Conservation (phyloP, 1,140 invertebrate species). For the Drosophila varians region DNA sequence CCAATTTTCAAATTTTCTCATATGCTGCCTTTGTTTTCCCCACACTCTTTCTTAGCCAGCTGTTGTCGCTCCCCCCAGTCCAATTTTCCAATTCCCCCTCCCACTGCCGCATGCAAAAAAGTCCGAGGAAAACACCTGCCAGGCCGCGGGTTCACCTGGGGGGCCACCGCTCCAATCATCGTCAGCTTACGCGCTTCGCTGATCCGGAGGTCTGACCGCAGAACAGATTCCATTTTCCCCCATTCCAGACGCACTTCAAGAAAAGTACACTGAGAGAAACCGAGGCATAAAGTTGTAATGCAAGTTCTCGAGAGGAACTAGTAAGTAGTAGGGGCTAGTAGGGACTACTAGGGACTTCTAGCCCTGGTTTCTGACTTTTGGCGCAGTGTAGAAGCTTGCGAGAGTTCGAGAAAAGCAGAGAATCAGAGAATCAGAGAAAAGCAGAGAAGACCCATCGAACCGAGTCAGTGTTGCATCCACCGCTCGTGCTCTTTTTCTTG, state of each 20-base stretch:
- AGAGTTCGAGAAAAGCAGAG: slow-evolving; percentile 2
- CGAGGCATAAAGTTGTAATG: too few relatives aligned
- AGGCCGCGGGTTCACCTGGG: neutral
- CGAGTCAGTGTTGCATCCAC: slow-evolving; percentile 9
- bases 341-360: too few relatives aligned
- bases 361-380: too few relatives aligned
- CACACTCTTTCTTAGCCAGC: slow-evolving; percentile 5
- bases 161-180: slow-evolving; percentile 42
- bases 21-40: slow-evolving; percentile 6
- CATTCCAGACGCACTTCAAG: neutral
- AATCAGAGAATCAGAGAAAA: slow-evolving; percentile 6
- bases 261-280: slow-evolving; percentile 3
- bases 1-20: slow-evolving; percentile 2
- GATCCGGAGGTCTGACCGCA: slow-evolving; percentile 19
- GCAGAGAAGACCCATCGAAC: slow-evolving; percentile 1
- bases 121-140: slow-evolving; percentile 21
- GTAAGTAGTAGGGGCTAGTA: too few relatives aligned
- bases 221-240: slow-evolving; percentile 3
- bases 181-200: slow-evolving; percentile 40
- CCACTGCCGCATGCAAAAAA: slow-evolving; percentile 7
- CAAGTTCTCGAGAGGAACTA: too few relatives aligned
- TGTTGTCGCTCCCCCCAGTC: slow-evolving; percentile 36
- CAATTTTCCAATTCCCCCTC: neutral
- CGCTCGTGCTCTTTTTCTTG: slow-evolving; percentile 15
- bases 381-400: slow-evolving; percentile 7